Base-by-base conservation (phyloP, 1,140 invertebrate genomes). In the Nautilus pompilius region DNA sequence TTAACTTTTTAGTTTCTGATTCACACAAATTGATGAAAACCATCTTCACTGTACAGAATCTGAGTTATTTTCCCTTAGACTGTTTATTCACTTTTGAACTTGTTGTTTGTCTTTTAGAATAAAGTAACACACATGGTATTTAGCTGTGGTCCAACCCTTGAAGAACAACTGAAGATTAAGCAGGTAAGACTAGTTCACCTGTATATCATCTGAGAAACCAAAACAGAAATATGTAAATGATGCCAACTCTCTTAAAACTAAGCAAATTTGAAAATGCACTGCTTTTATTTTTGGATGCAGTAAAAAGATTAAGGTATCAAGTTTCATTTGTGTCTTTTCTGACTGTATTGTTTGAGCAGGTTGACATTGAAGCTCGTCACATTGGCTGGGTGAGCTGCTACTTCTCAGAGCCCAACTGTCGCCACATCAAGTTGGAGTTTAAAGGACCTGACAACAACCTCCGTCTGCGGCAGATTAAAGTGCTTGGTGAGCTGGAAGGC, bases 371-470 rank as follows among this genome's bases (percentile, higher is more conserved):
- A 77, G 87, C 83, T 73, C 87, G 85, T 8, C 72, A 74, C 56
- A 70, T 67, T 49, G 80, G 80, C 6, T 81, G 80, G 80, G 84
- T 96, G 15, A 91, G 89, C 73, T 93, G 92, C 72, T 88, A 89
- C 8, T 85, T 96, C 36, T 86, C 86, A 45, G 90, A 91, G 81
- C 83, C 81, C 73, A 60, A 63, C 33, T 70, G 62, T 28, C 63
- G 76, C 5, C 76, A 74, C 58, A 83, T 89, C 0, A 87, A 91
- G 24, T 81, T 98, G 41, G 93, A 96, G 81, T 78, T 97, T 5
- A 93, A 93, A 77, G 95, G 96, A 0, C 91, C 92, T 0, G 94
- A 97, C 80, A 90, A 93, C 73, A 92, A 91, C 2, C 85, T 97
- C 17, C 85, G 95, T 15, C 87, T 98, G 1, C 86, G 95, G 1